Percentiles rank a stretch among this genome's conserved stretches.
Evolutionary conservation across 2,888 invertebrate genomes (phyloP).

Genomic region (Diarsia rubi): DNA sequence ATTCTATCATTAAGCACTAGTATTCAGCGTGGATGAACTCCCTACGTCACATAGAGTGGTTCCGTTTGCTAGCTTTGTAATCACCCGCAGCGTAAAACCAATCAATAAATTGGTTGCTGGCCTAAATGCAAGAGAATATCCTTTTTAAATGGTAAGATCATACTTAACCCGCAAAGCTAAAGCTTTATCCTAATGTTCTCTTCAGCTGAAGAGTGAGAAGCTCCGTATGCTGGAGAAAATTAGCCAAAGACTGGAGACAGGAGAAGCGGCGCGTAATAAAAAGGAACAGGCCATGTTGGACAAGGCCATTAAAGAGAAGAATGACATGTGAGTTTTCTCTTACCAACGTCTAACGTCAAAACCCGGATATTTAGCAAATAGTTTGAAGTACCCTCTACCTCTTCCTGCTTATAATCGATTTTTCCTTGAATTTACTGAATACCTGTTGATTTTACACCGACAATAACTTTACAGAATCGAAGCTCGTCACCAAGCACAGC

Average conservation of each 20-base stretch:
- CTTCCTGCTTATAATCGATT: background rate
- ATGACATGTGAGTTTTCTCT: conserved; percentile 76
- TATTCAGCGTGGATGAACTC: background rate
- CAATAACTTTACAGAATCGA: conserved; percentile 75
- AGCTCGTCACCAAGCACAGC: conserved; percentile 74
- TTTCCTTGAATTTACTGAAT: background rate
- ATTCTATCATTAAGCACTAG: background rate
- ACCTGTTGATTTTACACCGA: background rate
- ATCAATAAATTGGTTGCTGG: background rate
- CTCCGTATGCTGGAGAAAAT: conserved; percentile 85
- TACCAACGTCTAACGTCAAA: background rate
- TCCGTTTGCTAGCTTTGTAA: background rate
- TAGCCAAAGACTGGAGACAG: conserved; percentile 82
- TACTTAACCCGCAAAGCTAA: background rate
- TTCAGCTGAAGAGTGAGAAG: conserved; percentile 82
- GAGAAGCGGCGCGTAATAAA: conserved; percentile 82
- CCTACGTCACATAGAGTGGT: background rate
- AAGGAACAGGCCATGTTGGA: conserved; percentile 86
- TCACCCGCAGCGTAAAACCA: background rate
- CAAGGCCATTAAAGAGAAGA: conserved; percentile 87
- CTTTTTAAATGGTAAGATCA: background rate
- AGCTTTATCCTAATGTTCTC: background rate
- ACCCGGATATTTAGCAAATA: too few relatives aligned
- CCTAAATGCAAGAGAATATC: background rate
- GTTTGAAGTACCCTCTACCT: background rate